Percentiles rank a stretch among this genome's conserved stretches.
Conservation (phyloP, 2,797 vertebrate genomes). For the Etheostoma nigrum region DNA sequence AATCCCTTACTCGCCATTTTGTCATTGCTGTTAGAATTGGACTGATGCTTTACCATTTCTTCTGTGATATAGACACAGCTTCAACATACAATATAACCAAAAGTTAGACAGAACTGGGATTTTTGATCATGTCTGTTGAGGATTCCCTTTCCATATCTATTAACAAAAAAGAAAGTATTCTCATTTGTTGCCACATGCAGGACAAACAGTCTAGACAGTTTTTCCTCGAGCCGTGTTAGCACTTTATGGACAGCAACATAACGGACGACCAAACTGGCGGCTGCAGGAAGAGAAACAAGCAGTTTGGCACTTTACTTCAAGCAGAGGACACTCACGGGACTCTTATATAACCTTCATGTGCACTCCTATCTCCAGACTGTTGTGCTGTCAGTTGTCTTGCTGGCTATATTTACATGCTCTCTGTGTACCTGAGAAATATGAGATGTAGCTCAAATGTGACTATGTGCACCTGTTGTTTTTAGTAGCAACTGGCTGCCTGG, state of each 20-base stretch:
- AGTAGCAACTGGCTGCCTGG: slow-evolving; percentile 61
- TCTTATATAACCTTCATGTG: slow-evolving; percentile 52
- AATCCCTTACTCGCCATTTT: slow-evolving; percentile 20
- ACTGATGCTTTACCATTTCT: not conserved
- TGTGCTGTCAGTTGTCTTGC: slow-evolving; percentile 56
- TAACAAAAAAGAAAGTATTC: not conserved
- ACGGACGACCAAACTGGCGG: not conserved
- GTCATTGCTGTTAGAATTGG: slow-evolving; percentile 2
- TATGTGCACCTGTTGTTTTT: slow-evolving; percentile 68
- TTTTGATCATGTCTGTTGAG: not conserved
- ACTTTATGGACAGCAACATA: slow-evolving; percentile 25
- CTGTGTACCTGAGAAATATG: slow-evolving; percentile 59
- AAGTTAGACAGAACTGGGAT: slow-evolving; percentile 19
- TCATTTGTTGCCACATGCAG: not conserved
- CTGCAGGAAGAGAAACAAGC: slow-evolving; percentile 9
- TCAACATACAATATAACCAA: not conserved
- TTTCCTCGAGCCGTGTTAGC: slow-evolving; percentile 3
- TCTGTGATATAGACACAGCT: slow-evolving; percentile 5
- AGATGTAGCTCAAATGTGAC: slow-evolving; percentile 67
- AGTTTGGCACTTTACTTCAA: slow-evolving; percentile 57
- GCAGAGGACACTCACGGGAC: slow-evolving; percentile 43
- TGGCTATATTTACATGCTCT: slow-evolving; percentile 64
- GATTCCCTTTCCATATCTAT: not conserved
- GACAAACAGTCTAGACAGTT: not conserved
- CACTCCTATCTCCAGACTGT: slow-evolving; percentile 41